Evolutionary conservation across 2,113 vertebrate genomes (phyloP).

Genomic region (Zosterops hypoxanthus): DNA sequence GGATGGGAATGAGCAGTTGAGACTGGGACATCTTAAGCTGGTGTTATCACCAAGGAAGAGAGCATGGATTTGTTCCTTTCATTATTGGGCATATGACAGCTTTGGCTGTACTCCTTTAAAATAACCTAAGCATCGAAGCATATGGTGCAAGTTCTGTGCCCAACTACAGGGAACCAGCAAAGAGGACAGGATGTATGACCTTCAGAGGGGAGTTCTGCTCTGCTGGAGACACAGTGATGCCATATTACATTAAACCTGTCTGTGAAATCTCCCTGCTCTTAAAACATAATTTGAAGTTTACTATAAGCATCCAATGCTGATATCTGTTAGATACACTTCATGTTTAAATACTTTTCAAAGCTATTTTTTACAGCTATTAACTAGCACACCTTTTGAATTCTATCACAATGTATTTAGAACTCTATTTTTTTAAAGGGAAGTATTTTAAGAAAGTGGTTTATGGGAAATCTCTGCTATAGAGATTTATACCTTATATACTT

Average conservation of each 20-base stretch:
- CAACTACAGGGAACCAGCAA: not conserved
- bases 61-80: not conserved
- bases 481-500: too few species aligned
- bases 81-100: not conserved
- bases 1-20: not conserved
- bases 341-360: not conserved
- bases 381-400: not conserved
- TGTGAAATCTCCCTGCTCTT: not conserved
- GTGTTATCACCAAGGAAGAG: not conserved
- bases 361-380: not conserved
- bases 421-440: not conserved
- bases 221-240: not conserved
- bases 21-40: not conserved
- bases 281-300: conserved; percentile 1
- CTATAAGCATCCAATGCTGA: not conserved
- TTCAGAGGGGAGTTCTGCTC: conserved; percentile 34
- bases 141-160: conserved; percentile 20
- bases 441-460: not conserved
- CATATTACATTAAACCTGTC: not conserved
- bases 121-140: not conserved
- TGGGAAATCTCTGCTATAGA: not conserved
- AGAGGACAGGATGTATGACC: not conserved
- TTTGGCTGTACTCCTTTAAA: not conserved
- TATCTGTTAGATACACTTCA: not conserved
- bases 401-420: not conserved